A percentile compares a stretch with the other conserved stretches of the same genome.
Evolutionary conservation across 2,888 invertebrate genomes (phyloP).

Genomic region (Eurois occulta): DNA sequence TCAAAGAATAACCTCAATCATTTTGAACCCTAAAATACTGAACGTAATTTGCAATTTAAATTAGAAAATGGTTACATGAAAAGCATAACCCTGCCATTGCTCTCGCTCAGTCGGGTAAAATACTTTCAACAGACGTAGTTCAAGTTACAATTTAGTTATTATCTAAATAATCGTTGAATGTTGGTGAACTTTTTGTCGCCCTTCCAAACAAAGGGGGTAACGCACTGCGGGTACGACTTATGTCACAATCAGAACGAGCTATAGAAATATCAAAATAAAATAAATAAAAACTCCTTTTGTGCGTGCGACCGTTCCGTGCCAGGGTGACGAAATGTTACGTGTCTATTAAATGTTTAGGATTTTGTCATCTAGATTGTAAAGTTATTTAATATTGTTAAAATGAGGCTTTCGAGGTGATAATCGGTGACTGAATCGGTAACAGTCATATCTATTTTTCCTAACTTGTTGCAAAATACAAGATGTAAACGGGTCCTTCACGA

Average conservation of each 20-base stretch:
- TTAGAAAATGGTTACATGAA: no score
- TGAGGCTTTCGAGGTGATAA: background rate
- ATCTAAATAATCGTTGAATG: constrained; percentile 1
- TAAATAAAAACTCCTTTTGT: constrained; percentile 37
- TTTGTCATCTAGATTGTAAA: constrained; percentile 26
- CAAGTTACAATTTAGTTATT: background rate
- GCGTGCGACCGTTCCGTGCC: constrained; percentile 23
- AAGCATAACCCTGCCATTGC: background rate
- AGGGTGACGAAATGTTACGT: constrained; percentile 56
- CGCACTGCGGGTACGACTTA: constrained; percentile 25
- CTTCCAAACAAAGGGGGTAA: constrained; percentile 12
- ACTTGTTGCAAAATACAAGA: background rate
- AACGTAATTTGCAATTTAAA: no score
- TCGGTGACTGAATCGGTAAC: constrained; percentile 14
- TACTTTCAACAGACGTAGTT: background rate
- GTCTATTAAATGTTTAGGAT: constrained; percentile 15
- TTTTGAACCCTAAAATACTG: no score
- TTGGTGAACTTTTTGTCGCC: background rate
- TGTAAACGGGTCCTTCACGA: no score
- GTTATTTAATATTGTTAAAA: constrained; percentile 38
- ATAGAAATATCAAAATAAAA: constrained; percentile 33
- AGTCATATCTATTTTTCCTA: background rate
- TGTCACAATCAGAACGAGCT: constrained; percentile 25
- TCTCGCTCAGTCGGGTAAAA: background rate
- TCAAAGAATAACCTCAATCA: no score